Base-by-base conservation (phyloP, 1,140 invertebrate genomes). In the Trachelipus rathkii region DNA sequence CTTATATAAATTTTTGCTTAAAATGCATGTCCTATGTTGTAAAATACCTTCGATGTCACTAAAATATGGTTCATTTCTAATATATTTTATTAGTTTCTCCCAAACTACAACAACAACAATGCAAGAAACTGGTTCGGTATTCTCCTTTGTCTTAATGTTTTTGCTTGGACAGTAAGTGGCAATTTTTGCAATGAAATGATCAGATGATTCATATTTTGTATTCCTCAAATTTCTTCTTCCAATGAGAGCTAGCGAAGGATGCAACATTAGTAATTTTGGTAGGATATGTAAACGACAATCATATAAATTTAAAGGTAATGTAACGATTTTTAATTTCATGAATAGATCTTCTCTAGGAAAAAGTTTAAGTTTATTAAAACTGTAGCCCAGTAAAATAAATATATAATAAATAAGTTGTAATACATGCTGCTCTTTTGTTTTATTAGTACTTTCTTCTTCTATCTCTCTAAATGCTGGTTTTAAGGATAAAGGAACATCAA, bases 201-300 rank as follows among this genome's bases (percentile, higher is more conserved):
- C 11, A 60, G 50, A 60, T 60, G 50, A 13, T 60, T 19, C 50
- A 60, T 60, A 60, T 60, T 60, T 60, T 60, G 50, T 60, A 13
- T 13, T 60, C 1, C 19, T 60, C 50, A 78, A 19, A 21, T 72
- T 75, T 24, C 45, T n/a, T 15, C 44, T 67, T 53, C 74, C 73
- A 24, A 78, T 70, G 15, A 78, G 70, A 44, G 76, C 53, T 46
- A 78, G 15, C 21, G 77, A 76, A 43, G 77, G 77, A 73, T 78
- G 77, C 46, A 19, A 67, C 11, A 23, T 9, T 0, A 78, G 60
- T 13, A 68, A 44, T 60, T 70, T 68, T 50, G 11, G 23, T 13
- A 50, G 10, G 0, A 50, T 21, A 33, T 67, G 33, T 66, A 13
- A 23, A 9, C 9, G 23, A 24, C 15, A n/a, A 50, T 33, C 33